phyloP scores from a whole-genome alignment of 2,888 invertebrate species.

The Agrotis ipsilon region DNA sequence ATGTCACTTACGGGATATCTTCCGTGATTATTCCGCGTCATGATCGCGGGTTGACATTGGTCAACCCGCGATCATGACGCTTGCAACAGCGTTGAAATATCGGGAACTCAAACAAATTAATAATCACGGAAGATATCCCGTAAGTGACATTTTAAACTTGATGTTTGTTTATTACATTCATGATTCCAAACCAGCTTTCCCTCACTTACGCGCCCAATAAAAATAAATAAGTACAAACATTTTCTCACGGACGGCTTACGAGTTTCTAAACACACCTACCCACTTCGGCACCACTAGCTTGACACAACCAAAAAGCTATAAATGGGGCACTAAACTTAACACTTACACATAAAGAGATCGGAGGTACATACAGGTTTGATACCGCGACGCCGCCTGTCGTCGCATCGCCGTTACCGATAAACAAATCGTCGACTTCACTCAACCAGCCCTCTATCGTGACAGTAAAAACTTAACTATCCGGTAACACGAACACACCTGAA shows the following conservation, averaged over 20 bases:
- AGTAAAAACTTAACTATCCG: constrained; percentile 89
- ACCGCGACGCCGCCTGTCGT: constrained; percentile 85
- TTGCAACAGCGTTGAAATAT: too few relatives aligned
- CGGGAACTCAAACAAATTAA: too few relatives aligned
- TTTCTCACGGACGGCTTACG: constrained; percentile 68
- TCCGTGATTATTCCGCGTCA: too few relatives aligned
- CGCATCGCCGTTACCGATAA: constrained; percentile 84
- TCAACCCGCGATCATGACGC: too few relatives aligned
- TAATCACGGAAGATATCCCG: too few relatives aligned
- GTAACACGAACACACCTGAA: constrained; percentile 87
- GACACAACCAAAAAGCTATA: constrained; percentile 84
- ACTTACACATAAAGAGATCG: constrained; percentile 87
- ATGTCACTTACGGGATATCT: too few relatives aligned
- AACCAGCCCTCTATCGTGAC: constrained; percentile 84
- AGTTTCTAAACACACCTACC: constrained; percentile 60
- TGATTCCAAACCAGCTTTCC: constrained; percentile 36
- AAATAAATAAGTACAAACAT: constrained; percentile 43
- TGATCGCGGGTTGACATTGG: too few relatives aligned
- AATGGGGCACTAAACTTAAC: constrained; percentile 86
- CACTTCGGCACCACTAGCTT: constrained; percentile 67
- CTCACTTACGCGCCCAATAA: constrained; percentile 48
- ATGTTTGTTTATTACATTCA: constrained; percentile 23
- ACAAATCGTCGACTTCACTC: constrained; percentile 86
- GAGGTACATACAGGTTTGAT: constrained; percentile 84
- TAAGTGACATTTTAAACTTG: too few relatives aligned